Base-by-base conservation (phyloP, 2,113 vertebrate genomes). In the Corydoras maculifer region DNA sequence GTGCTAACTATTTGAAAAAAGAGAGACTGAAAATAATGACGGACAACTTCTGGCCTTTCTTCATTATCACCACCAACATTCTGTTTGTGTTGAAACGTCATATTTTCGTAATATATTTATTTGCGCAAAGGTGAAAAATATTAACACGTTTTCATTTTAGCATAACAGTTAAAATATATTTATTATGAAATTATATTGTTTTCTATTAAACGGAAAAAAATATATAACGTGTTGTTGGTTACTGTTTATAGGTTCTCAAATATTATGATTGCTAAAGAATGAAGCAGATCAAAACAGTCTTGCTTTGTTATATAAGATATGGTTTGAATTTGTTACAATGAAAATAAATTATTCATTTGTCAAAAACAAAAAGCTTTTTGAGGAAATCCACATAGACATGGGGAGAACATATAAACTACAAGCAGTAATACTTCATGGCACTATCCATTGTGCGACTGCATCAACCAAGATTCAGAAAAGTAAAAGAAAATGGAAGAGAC, bases 81-180 rank as follows among this genome's bases (percentile, higher is more conserved):
- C 76, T 81, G 64, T 79, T 81, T 84, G 80, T 83, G 82, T 82
- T 84, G 82, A 79, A 84, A 76, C 70, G 68, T 83, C 85, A 80
- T 87, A 84, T 89, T 86, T 88, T 89, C 84, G 87, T 88, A 87
- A 87, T 87, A 87, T 90, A 90, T 90, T 89, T 90, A 89, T 89
- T 90, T 78, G 68, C 80, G 79, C 81, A 82, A 84, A 61, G 54
- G 84, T 82, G 82, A 76, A 79, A 25, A 82, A 81, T 85, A 81
- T 83, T 86, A 87, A 85, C 82, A 83, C 63, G 75, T 79, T 75
- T 81, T 59, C 75, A 65, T 81, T 79, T 70, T 80, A 82, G 81
- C 65, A 67, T 81, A 82, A 84, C 81, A 80, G 87, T 83, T 85
- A 86, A 84, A 48, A 81, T 74, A 77, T 89, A 89, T 90, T 89